Evolutionary conservation across 2,113 vertebrate genomes (phyloP), one percentile per base, ranked within the genome.

Genomic region (Aphyosemion australe): DNA sequence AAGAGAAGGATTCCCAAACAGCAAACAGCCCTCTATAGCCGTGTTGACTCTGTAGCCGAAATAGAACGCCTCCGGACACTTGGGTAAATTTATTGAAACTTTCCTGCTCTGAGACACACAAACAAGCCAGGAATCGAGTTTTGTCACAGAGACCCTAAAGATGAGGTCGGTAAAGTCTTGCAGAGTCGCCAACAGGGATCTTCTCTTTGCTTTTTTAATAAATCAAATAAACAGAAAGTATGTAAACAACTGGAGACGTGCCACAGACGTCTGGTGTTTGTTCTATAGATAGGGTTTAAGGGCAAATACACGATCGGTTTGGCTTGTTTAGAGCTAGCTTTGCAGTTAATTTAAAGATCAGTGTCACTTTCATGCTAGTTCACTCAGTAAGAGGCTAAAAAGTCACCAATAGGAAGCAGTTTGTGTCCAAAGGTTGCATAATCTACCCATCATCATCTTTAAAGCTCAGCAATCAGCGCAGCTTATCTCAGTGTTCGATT

Each of bases 1-100:
- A 87, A 88, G 85, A 88, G 84, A 80, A 74, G 76, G 85, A 90
- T 89, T 83, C 85, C 84, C 85, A 69, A 64, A 79, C 61, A 43
- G 85, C 73, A 87, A 89, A 87, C 80, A 86, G 67, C 72, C 74
- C 42, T 72, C 61, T 81, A 79, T 86, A 74, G 78, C 61, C 4
- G 19, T 84, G 76, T 91, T 89, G 80, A 77, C 87, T 72, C 57
- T 79, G 49, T n/a, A 54, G 74, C 83, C 37, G 61, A 89, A 90
- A 90, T 89, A 88, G 89, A 86, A 87, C 75, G 20, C 76, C 66
- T 73, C 79, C 61, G 57, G 74, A 61, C 59, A 78, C 84, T 84
- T 79, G 74, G 66, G 84, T 64, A 70, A 85, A 87, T 86, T 84
- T 67, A 89, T 87, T 82, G 79, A 58, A 61, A 19, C 51, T 67